Percentiles rank a stretch among this genome's conserved stretches.
These are phyloP conservation scores for Brachystomella parvula DNA, from an alignment of 1,140 invertebrate species.

Conservation along the genomic window DNA sequence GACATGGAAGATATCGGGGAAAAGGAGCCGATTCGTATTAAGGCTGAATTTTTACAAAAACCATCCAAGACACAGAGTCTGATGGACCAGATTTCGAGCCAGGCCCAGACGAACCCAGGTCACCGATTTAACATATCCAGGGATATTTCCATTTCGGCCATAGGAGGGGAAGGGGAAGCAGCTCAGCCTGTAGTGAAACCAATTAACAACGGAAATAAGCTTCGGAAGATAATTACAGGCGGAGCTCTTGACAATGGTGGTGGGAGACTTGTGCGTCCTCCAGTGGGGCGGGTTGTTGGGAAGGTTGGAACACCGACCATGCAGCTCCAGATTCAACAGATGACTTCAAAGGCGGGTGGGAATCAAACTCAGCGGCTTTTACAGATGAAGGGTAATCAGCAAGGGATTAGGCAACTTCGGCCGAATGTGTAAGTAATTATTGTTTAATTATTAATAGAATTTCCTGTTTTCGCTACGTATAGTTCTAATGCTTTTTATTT, in stretches of 20 bases:
- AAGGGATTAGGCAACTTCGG: not conserved
- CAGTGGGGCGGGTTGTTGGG: too few relatives aligned
- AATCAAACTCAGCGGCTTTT: not conserved
- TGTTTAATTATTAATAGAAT: not conserved
- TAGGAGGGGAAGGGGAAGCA: constrained; percentile 19
- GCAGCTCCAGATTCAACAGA: constrained; percentile 4
- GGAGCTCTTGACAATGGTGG: constrained; percentile 1
- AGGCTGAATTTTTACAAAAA: not conserved
- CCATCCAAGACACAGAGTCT: constrained; percentile 21
- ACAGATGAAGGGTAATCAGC: not conserved
- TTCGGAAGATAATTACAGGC: not conserved
- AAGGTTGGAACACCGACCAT: not conserved
- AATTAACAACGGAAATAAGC: not conserved
- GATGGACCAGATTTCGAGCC: constrained; percentile 30
- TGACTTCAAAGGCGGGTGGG: not conserved
- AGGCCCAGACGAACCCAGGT: constrained; percentile 29
- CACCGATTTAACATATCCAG: constrained; percentile 37
- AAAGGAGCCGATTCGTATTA: not conserved
- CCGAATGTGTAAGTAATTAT: not conserved
- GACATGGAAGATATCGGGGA: not conserved
- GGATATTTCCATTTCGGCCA: constrained; percentile 37
- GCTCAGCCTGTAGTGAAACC: not conserved
- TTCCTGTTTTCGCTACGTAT: not conserved
- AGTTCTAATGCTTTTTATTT: not conserved
- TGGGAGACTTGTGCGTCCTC: not conserved